A percentile compares a stretch with the other conserved stretches of the same genome.
Conservation (phyloP, 2,888 invertebrate genomes). For the Caenorhabditis sp. region DNA sequence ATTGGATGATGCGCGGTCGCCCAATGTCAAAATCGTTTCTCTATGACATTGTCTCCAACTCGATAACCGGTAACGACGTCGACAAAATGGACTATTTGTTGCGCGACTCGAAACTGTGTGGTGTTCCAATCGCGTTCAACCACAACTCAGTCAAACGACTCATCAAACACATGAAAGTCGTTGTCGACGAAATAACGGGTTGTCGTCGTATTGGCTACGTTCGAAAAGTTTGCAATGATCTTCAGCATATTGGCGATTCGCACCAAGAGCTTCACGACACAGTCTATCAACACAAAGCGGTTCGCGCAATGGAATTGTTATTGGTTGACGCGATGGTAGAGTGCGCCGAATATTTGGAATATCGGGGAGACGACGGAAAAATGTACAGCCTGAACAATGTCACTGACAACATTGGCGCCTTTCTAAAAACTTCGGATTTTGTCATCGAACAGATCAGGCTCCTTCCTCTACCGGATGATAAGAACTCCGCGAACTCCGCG, state of each 20-base stretch:
- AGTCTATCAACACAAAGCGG: constrained; percentile 66
- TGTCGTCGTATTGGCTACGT: constrained; percentile 28
- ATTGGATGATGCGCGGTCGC: constrained; percentile 52
- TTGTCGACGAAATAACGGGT: constrained; percentile 29
- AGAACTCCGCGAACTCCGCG: not conserved
- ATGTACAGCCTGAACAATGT: constrained; percentile 23
- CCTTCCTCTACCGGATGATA: not conserved
- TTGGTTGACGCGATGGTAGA: constrained; percentile 31
- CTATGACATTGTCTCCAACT: constrained; percentile 74
- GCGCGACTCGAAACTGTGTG: constrained; percentile 72
- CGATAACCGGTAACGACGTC: constrained; percentile 52
- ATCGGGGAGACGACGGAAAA: constrained; percentile 32
- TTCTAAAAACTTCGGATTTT: constrained; percentile 41
- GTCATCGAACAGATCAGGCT: constrained; percentile 34
- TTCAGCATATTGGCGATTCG: constrained; percentile 43
- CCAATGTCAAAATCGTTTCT: constrained; percentile 73
- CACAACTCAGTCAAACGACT: constrained; percentile 21
- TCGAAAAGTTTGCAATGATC: constrained; percentile 9
- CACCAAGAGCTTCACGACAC: constrained; percentile 55
- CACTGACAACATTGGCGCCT: constrained; percentile 44
- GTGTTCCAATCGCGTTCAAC: constrained; percentile 31
- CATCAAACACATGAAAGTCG: constrained; percentile 38
- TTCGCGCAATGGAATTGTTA: constrained; percentile 50
- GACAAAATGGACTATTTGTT: constrained; percentile 77
- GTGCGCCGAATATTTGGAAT: constrained; percentile 24